Base-by-base conservation (phyloP, 1,140 invertebrate genomes). In the Bombus fervidus region DNA sequence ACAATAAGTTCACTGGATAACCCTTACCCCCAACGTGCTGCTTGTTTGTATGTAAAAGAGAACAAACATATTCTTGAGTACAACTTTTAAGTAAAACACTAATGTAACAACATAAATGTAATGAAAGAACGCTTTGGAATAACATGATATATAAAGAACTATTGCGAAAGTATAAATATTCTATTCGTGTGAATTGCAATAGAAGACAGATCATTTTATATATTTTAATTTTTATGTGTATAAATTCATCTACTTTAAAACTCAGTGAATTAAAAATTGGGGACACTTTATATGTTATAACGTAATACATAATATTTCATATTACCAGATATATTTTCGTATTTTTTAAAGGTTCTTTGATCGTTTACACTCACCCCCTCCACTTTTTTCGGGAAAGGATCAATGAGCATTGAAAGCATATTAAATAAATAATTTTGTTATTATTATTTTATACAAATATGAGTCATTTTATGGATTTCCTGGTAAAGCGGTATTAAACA, bases 371-470 rank as follows among this genome's bases (percentile, higher is more conserved):
- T 31, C 2, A 28, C n/a, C 6, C 18, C 28, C 41, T 64, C 1
- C n/a, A 53, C 31, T 37, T 71, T 31, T 59, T 34, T 28, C 10
- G 57, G 59, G 39, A 59, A 79, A 39, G 43, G 31, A 68, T 66
- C 41, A 83, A 31, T 18, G 3, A 8, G 5, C 4, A 47, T 34
- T 77, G 41, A 41, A 57, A 22, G 9, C 13, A 72, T 41, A 25
- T 47, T 57, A 41, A 6, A 13, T 68, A 69, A 68, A 3, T 31
- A n/a, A 37, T 53, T 53, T 47, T n/a, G n/a, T n/a, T n/a, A 71
- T 41, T 4, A 31, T 79, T 80, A 31, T 25, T 37, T 79, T 9
- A 37, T 79, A 28, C 62, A 79, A 41, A 79, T 72, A 47, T 79
- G 18, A n/a, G n/a, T 79, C 62, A 72, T 72, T 79, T 5, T 25